Conservation (phyloP, 2,797 vertebrate genomes). For the Anableps anableps region DNA sequence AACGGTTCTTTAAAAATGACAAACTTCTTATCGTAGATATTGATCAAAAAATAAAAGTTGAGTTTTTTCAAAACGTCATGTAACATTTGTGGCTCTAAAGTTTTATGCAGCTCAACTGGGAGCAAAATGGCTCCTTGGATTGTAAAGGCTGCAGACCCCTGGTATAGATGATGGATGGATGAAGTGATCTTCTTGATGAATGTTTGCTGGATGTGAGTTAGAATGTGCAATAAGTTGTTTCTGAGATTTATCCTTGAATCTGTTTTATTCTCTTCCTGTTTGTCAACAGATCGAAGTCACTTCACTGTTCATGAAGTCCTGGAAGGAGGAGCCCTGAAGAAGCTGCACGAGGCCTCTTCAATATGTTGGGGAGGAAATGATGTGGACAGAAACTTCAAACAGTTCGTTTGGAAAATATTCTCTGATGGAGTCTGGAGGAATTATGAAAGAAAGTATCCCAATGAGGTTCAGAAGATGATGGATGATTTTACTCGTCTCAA, state of each 20-base stretch:
- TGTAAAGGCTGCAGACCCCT: too few relatives aligned
- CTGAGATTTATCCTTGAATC: background rate
- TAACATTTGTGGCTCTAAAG: too few relatives aligned
- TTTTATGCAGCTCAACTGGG: too few relatives aligned
- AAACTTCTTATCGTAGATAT: too few relatives aligned
- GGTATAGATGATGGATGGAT: too few relatives aligned
- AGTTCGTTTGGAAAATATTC: background rate
- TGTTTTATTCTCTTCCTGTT: slow-evolving; percentile 3
- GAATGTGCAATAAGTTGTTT: background rate
- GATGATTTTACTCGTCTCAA: rapidly evolving
- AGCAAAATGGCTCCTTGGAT: too few relatives aligned
- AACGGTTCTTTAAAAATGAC: too few relatives aligned
- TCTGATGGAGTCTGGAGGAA: background rate
- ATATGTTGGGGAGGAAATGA: background rate
- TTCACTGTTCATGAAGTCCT: slow-evolving; percentile 14
- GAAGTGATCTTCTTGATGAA: background rate
- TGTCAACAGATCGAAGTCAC: slow-evolving; percentile 5
- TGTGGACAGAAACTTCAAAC: background rate
- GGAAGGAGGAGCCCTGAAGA: background rate
- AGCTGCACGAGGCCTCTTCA: background rate
- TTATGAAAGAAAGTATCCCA: background rate
- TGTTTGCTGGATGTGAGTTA: slow-evolving; percentile 8
- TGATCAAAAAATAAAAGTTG: too few relatives aligned
- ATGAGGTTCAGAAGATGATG: slow-evolving; percentile 7
- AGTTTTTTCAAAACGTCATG: too few relatives aligned